These are phyloP conservation scores for Penaeus indicus DNA, from an alignment of 1,140 invertebrate genomes.

Conservation along the genomic window DNA sequence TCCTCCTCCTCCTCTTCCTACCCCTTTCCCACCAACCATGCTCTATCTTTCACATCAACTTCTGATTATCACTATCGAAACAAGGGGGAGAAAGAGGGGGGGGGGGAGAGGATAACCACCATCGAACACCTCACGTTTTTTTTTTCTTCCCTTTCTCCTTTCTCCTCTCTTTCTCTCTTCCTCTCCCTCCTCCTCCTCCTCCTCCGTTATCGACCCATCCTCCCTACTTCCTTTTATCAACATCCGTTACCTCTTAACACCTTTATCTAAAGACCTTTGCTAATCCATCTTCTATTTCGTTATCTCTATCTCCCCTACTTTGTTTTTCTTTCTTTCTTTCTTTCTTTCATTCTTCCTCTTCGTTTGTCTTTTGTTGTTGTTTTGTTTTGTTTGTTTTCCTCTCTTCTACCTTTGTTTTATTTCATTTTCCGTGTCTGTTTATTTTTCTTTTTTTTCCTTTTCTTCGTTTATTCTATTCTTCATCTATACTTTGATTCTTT, in stretches of 20 bases:
- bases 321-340: background rate
- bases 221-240: background rate
- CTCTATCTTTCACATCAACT: too few relatives aligned
- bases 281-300: background rate
- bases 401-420: background rate
- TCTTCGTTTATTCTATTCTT: background rate
- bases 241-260: background rate
- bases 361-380: background rate
- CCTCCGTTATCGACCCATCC: too few relatives aligned
- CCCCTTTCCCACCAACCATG: too few relatives aligned
- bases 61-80: too few relatives aligned
- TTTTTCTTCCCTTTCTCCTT: too few relatives aligned
- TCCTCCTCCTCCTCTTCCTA: too few relatives aligned
- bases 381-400: too few relatives aligned
- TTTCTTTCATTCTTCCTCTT: background rate
- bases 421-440: background rate
- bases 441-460: background rate
- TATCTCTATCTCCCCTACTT: conserved; percentile 6
- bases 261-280: too few relatives aligned
- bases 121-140: background rate
- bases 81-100: too few relatives aligned
- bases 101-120: too few relatives aligned
- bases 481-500: background rate
- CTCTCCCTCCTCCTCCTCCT: background rate
- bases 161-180: too few relatives aligned